Evolutionary conservation across 1,140 invertebrate genomes (phyloP).

Genomic region (Cotesia typhae): DNA sequence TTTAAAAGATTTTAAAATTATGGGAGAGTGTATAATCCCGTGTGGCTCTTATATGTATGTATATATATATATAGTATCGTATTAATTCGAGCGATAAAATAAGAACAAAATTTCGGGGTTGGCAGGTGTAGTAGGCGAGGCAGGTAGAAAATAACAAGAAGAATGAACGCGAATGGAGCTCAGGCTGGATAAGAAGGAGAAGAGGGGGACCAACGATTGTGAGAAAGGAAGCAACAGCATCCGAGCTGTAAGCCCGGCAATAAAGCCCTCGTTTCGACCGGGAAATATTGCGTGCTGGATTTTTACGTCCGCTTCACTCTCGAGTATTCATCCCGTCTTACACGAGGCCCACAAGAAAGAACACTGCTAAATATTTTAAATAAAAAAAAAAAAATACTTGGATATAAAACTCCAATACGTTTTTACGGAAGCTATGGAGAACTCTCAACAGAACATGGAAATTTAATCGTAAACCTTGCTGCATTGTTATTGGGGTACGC

Average conservation of each 20-base stretch:
- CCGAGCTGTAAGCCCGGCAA: constrained; percentile 56
- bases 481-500: too few relatives aligned
- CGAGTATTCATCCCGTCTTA: background rate
- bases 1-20: constrained; percentile 1
- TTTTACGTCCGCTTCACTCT: constrained; percentile 19
- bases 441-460: too few relatives aligned
- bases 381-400: background rate
- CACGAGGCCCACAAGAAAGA: background rate
- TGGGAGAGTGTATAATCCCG: constrained; percentile 4
- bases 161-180: constrained; percentile 5
- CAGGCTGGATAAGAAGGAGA: background rate
- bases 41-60: background rate
- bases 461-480: too few relatives aligned
- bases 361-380: background rate
- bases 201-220: constrained; percentile 46
- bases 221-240: constrained; percentile 60
- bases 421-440: constrained; percentile 24
- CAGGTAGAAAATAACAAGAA: constrained; percentile 32
- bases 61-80: constrained; percentile 24
- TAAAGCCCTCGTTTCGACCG: constrained; percentile 60
- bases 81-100: constrained; percentile 26
- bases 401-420: background rate
- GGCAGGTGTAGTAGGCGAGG: constrained; percentile 29
- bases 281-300: constrained; percentile 33
- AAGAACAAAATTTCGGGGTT: constrained; percentile 22